These are phyloP conservation scores for Oreochromis grahami DNA, from an alignment of 2,797 vertebrate genomes.

Conservation along the genomic window DNA sequence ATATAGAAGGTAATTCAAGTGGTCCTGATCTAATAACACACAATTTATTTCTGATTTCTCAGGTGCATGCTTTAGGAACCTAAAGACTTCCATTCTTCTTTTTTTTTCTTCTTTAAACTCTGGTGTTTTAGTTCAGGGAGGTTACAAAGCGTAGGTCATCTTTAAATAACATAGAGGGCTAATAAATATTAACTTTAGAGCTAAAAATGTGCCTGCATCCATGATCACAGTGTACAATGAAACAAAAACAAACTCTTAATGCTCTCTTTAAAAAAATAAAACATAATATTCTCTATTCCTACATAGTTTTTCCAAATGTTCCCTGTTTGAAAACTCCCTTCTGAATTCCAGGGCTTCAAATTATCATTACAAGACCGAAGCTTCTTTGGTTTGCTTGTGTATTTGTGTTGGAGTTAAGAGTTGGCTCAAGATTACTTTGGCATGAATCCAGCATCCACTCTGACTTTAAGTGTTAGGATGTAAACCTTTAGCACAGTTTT, in stretches of 20 bases:
- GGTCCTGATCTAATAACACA: background rate
- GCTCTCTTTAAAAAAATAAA: background rate
- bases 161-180: background rate
- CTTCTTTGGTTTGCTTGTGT: background rate
- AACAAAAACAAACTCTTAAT: background rate
- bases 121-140: background rate
- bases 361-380: background rate
- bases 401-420: slow-evolving; percentile 12
- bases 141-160: background rate
- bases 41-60: background rate
- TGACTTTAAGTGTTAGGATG: background rate
- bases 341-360: background rate
- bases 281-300: background rate
- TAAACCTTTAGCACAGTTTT: background rate
- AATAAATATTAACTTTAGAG: background rate
- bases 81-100: background rate
- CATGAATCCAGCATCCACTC: background rate
- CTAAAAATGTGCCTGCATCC: background rate
- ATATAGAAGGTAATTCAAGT: background rate
- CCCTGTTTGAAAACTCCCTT: background rate
- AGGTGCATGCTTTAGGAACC: background rate
- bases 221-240: background rate
- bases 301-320: background rate
- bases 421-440: slow-evolving; percentile 1
- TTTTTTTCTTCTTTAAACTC: background rate